Conservation (phyloP, 1,140 invertebrate genomes). For the Reticulitermes speratus region DNA sequence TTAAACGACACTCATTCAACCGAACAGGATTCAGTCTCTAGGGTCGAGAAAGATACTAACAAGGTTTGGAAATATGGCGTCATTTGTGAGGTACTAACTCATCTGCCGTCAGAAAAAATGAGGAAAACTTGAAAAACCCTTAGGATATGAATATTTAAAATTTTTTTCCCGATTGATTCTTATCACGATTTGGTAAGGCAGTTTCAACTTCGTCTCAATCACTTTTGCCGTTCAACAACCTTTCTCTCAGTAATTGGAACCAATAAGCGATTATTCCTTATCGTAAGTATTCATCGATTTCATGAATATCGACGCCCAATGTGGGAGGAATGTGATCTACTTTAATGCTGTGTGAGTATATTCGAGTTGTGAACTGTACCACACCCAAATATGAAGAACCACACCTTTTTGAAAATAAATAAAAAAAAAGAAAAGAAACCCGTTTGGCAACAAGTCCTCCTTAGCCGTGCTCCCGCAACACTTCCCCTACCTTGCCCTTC, state of each 20-base stretch:
- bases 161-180: too few species aligned
- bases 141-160: too few species aligned
- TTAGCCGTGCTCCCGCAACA: not conserved
- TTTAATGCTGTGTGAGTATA: not conserved
- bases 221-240: not conserved
- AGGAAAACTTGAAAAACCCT: too few species aligned
- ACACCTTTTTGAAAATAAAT: not conserved
- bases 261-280: slow-evolving; percentile 6
- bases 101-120: too few species aligned
- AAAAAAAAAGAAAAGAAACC: not conserved
- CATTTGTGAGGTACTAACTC: too few species aligned
- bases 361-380: not conserved
- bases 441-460: not conserved
- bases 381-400: not conserved
- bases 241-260: not conserved
- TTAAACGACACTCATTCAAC: too few species aligned
- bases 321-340: not conserved
- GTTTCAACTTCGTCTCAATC: too few species aligned
- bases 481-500: not conserved
- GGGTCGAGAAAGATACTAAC: too few species aligned
- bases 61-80: too few species aligned
- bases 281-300: not conserved
- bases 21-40: too few species aligned
- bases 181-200: too few species aligned
- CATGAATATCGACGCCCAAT: slow-evolving; percentile 14